Conservation (phyloP, 2,888 invertebrate genomes). For the Eilema griseolum region DNA sequence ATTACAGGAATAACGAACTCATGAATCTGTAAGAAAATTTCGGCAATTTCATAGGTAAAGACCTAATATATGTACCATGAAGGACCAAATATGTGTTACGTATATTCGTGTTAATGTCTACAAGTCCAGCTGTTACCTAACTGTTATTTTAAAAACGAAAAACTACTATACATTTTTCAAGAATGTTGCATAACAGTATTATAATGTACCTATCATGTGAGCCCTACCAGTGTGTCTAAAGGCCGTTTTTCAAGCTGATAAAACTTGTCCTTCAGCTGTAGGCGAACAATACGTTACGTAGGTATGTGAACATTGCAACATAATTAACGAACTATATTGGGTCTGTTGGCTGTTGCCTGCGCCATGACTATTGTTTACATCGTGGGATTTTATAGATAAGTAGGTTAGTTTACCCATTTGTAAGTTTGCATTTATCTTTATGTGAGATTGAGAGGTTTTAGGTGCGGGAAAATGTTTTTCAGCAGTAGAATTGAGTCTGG, state of each 20-base stretch:
- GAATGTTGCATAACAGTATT: constrained; percentile 1
- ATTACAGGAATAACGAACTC: too few species aligned
- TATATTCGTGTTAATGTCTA: too few species aligned
- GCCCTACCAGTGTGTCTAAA: not conserved
- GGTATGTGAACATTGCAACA: constrained; percentile 65
- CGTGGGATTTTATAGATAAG: constrained; percentile 49
- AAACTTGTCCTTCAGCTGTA: constrained; percentile 17
- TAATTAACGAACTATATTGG: constrained; percentile 49
- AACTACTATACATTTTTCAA: not conserved
- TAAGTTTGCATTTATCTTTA: not conserved
- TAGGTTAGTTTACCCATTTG: constrained; percentile 30
- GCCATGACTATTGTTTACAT: constrained; percentile 29
- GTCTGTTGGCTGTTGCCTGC: constrained; percentile 10
- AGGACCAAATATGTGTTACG: not conserved
- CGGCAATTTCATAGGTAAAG: too few species aligned
- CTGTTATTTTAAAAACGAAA: not conserved
- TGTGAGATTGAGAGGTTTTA: not conserved
- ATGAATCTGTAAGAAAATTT: too few species aligned
- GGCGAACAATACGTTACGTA: constrained; percentile 49
- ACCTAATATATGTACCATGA: not conserved
- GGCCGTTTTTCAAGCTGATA: constrained; percentile 14
- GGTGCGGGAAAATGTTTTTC: not conserved
- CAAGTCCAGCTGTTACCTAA: not conserved
- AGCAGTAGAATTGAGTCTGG: too few species aligned
- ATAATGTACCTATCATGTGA: not conserved